A percentile compares a stretch with the other conserved stretches of the same genome.
Evolutionary conservation across 2,113 vertebrate genomes (phyloP).

Genomic region (Delphinus delphis): DNA sequence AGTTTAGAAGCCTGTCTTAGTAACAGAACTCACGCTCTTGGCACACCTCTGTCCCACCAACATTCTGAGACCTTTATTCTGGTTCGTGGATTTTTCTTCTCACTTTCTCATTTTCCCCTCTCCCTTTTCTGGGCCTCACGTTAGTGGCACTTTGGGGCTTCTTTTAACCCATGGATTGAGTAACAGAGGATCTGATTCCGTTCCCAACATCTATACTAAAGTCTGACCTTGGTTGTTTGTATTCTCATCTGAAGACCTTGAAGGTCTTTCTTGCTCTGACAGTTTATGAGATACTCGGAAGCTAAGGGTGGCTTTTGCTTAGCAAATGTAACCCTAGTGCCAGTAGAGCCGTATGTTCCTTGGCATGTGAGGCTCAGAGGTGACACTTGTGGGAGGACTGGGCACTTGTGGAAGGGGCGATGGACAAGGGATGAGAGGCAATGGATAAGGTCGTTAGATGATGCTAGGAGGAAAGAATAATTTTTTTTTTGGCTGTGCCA

Average conservation of each 20-base stretch:
- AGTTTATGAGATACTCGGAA: neutral
- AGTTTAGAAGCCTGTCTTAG: neutral
- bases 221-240: neutral
- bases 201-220: neutral
- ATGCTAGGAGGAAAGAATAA: neutral
- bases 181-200: neutral
- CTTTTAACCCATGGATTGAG: neutral
- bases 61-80: neutral
- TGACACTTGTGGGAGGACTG: neutral
- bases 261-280: neutral
- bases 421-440: neutral
- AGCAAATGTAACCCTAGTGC: too few relatives aligned
- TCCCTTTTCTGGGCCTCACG: neutral
- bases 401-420: neutral
- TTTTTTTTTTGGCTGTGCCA: too few relatives aligned
- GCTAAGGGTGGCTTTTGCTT: neutral
- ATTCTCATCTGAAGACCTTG: neutral
- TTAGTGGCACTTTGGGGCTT: neutral
- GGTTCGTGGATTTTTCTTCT: neutral
- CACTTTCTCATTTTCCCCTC: neutral
- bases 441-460: neutral
- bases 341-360: neutral
- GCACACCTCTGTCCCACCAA: neutral
- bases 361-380: neutral
- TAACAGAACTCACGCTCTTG: neutral